A percentile compares a stretch with the other conserved stretches of the same genome.
phyloP scores from a whole-genome alignment of 1,140 invertebrate species.

The Lordiphosa collinella region DNA sequence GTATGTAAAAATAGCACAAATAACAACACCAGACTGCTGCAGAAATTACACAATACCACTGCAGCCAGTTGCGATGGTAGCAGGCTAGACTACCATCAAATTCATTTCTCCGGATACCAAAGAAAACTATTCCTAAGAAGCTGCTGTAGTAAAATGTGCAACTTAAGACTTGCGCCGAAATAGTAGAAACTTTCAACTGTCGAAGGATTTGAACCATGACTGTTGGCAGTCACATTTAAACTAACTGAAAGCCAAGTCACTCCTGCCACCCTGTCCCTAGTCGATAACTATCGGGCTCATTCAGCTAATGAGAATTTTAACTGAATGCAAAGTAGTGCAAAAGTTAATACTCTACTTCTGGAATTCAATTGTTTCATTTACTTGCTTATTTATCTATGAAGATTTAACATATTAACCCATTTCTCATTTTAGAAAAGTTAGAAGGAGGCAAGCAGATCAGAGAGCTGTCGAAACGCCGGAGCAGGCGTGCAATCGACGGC shows the following conservation, averaged over 20 bases:
- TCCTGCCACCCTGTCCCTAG: too few relatives aligned
- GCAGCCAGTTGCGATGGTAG: slow-evolving; percentile 5
- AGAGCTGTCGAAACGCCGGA: too few relatives aligned
- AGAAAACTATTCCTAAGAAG: not conserved
- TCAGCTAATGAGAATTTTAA: not conserved
- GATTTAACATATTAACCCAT: too few relatives aligned
- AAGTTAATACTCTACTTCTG: too few relatives aligned
- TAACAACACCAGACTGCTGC: not conserved
- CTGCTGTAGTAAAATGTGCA: not conserved
- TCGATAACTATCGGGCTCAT: too few relatives aligned
- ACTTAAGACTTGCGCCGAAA: slow-evolving; percentile 2
- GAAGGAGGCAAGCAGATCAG: too few relatives aligned
- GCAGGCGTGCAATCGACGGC: too few relatives aligned
- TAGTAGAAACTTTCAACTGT: slow-evolving; percentile 2
- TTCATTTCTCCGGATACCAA: not conserved
- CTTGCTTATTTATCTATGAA: too few relatives aligned
- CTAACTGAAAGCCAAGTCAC: not conserved
- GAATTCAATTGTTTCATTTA: too few relatives aligned
- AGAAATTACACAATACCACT: slow-evolving; percentile 11
- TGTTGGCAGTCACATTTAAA: not conserved
- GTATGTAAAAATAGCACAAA: not conserved
- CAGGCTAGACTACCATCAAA: too few relatives aligned
- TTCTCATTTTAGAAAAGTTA: too few relatives aligned
- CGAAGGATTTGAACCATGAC: not conserved
- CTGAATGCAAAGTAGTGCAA: too few relatives aligned